Conservation (phyloP, 2,113 vertebrate genomes). For the Sciurus niger region DNA sequence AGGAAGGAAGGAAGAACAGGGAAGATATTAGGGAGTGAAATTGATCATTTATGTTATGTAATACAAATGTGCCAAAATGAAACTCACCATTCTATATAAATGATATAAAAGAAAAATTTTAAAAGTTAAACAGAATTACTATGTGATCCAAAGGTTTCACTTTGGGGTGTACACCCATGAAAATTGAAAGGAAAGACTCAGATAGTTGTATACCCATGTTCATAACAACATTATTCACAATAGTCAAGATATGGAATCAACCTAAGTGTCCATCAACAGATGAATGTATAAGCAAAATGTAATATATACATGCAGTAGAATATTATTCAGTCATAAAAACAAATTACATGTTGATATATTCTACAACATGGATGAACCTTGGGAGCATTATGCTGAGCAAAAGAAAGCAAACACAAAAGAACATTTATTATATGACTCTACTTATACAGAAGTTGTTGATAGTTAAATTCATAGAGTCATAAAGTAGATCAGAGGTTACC, state of each 20-base stretch:
- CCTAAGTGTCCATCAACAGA: too few relatives aligned
- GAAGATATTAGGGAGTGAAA: too few relatives aligned
- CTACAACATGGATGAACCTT: neutral
- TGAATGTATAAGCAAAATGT: neutral
- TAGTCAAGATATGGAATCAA: too few relatives aligned
- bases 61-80: too few relatives aligned
- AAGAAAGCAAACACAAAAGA: constrained; percentile 4
- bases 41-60: too few relatives aligned
- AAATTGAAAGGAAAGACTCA: constrained; percentile 15
- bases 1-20: too few relatives aligned
- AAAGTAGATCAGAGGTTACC: neutral
- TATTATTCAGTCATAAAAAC: constrained; percentile 53
- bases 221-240: neutral
- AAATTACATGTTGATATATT: neutral
- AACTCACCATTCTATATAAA: too few relatives aligned
- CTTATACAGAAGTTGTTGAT: neutral
- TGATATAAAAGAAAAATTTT: neutral
- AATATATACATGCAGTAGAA: neutral
- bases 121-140: constrained; percentile 30
- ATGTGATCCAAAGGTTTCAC: neutral
- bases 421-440: neutral
- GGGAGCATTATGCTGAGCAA: neutral
- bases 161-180: neutral
- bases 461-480: constrained; percentile 38
- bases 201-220: neutral